Evolutionary conservation across 2,113 vertebrate genomes (phyloP).

Genomic region (Gambusia affinis): DNA sequence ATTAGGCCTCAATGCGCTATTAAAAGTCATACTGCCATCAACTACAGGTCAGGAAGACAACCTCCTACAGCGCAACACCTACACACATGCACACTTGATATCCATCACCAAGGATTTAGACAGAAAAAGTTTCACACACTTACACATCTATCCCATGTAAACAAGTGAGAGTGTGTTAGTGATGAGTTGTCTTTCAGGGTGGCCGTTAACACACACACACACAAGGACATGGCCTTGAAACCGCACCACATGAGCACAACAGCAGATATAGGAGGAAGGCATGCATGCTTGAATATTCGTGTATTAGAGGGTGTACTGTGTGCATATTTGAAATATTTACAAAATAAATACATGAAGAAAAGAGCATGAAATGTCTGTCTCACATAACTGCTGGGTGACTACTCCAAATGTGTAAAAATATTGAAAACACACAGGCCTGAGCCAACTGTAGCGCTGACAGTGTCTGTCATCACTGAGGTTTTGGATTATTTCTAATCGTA

Average conservation of each 20-base stretch:
- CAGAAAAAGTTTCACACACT: slow-evolving; percentile 35
- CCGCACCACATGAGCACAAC: slow-evolving; percentile 6
- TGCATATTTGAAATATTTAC: not conserved
- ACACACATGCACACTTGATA: slow-evolving; percentile 34
- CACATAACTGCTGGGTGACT: not conserved
- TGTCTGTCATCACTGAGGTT: not conserved
- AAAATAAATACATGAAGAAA: not conserved
- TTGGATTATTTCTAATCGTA: slow-evolving; percentile 12
- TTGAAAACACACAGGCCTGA: not conserved
- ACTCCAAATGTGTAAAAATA: not conserved
- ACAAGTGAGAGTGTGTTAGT: slow-evolving; percentile 32
- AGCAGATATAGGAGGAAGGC: slow-evolving; percentile 9
- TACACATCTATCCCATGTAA: slow-evolving; percentile 46
- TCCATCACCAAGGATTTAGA: slow-evolving; percentile 49
- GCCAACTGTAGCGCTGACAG: not conserved
- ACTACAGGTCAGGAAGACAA: slow-evolving; percentile 73
- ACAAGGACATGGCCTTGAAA: slow-evolving; percentile 34
- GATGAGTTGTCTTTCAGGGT: slow-evolving; percentile 42
- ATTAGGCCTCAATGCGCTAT: slow-evolving; percentile 78
- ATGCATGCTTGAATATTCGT: not conserved
- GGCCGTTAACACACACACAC: slow-evolving; percentile 32
- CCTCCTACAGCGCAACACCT: slow-evolving; percentile 65
- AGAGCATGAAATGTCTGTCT: not conserved
- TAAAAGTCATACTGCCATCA: slow-evolving; percentile 76
- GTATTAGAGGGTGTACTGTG: slow-evolving; percentile 3